phyloP scores from a whole-genome alignment of 2,797 vertebrate species.

The Gymnothorax javanicus region DNA sequence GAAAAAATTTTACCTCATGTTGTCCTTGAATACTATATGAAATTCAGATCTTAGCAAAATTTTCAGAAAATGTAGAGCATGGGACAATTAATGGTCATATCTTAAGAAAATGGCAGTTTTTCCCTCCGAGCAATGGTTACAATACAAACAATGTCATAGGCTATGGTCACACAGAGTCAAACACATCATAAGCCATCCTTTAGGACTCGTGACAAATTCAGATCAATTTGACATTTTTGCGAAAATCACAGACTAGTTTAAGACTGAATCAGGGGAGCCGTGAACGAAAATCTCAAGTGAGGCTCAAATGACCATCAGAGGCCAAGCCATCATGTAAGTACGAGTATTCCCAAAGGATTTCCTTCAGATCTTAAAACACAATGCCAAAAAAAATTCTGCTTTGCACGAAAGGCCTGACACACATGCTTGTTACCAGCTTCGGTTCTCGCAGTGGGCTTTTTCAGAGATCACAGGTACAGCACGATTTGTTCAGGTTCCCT shows the following conservation, averaged over 20 bases:
- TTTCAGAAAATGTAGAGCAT: not conserved
- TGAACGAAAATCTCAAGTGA: too few species aligned
- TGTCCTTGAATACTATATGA: not conserved
- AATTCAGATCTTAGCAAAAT: not conserved
- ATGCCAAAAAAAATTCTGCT: not conserved
- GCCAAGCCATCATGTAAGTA: not conserved
- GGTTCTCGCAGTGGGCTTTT: not conserved
- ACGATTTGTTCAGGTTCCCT: not conserved
- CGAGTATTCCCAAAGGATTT: not conserved
- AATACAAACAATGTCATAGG: not conserved
- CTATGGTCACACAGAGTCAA: not conserved
- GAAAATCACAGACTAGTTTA: too few species aligned
- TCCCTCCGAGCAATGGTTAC: not conserved
- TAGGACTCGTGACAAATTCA: too few species aligned
- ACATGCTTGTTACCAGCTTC: not conserved
- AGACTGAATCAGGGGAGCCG: too few species aligned
- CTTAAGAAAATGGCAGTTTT: not conserved
- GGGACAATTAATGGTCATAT: not conserved
- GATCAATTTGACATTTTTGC: too few species aligned
- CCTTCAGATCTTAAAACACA: not conserved
- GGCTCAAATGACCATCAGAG: too few species aligned
- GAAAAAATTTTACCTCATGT: not conserved
- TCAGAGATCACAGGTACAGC: constrained; percentile 10
- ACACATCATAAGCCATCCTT: not conserved
- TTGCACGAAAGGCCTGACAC: not conserved